Evolutionary conservation across 2,797 vertebrate species (phyloP), one percentile per base, ranked within the genome.

Genomic region (Poecilia gillii): DNA sequence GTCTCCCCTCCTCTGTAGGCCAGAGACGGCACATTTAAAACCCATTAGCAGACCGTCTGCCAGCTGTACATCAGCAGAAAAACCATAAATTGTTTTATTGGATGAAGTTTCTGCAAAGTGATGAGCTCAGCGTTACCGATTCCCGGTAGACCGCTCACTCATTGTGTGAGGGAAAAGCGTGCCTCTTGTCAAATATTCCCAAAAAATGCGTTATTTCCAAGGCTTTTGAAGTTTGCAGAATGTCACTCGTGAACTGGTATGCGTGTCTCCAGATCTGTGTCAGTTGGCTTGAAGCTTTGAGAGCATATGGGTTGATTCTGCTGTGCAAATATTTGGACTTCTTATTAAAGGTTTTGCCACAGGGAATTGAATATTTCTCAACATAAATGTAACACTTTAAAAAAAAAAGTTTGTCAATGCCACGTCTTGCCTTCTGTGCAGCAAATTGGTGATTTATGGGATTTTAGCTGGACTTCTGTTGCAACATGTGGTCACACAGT

Each of bases 1-100:
- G 64, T 51, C 81, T 82, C 68, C 31, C 47, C 6, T 81, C 79
- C 85, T 84, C 74, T 73, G 81, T 73, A 81, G 33, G 85, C 93
- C 90, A 92, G 88, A 91, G 90, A 92, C 84, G 87, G 92, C 95
- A 96, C 90, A 94, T 96, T 96, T 95, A 93, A 96, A 96, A 96
- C 70, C 90, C 95, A 96, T 96, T 96, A 96, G 91, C 73, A 77
- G 89, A 81, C 28, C 59, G 73, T 79, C 88, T 91, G 94, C 96
- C 96, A 96, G 96, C 94, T 94, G 93, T 94, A 94, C 93, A 95
- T 96, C 94, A 94, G 92, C 94, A 96, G 91, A 91, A 92, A 75
- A 94, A 89, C 92, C 95, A 94, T 96, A 95, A 96, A 96, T 95
- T 95, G 89, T 95, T 95, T 96, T 94, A 95, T 94, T 96, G 95